Evolutionary conservation across 2,888 invertebrate genomes (phyloP).

Genomic region (Gibbula magus): DNA sequence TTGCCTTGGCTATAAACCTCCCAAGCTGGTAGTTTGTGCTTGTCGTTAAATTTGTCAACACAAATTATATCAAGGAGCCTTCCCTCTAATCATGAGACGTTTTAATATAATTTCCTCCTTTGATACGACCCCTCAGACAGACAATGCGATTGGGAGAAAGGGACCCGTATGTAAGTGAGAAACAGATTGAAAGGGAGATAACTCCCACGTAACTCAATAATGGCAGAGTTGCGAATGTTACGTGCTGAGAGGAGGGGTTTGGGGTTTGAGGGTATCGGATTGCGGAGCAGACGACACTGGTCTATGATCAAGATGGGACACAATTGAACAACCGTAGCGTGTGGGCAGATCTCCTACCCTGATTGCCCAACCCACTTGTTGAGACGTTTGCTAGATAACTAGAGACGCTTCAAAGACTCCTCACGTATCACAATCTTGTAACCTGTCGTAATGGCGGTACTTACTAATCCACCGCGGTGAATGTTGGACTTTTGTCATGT

Average conservation of each 20-base stretch:
- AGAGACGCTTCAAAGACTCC: too few species aligned
- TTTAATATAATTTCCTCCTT: not conserved
- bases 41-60: too few species aligned
- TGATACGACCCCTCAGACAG: not conserved
- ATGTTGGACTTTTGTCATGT: too few species aligned
- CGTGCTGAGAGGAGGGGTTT: not conserved
- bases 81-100: too few species aligned
- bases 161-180: not conserved
- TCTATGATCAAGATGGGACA: not conserved
- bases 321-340: not conserved
- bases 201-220: not conserved
- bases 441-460: too few species aligned
- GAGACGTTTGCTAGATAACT: not conserved
- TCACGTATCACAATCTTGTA: too few species aligned
- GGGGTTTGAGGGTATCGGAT: not conserved
- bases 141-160: not conserved
- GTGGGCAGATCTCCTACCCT: not conserved
- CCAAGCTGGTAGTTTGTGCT: too few species aligned
- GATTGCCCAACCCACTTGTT: not conserved
- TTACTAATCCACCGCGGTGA: too few species aligned
- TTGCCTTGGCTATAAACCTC: too few species aligned
- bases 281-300: not conserved
- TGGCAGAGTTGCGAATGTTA: not conserved
- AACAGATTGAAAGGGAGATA: not conserved
- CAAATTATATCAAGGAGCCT: too few species aligned